Conservation (phyloP, 2,797 vertebrate species). For the Pangasius larnaudii region DNA sequence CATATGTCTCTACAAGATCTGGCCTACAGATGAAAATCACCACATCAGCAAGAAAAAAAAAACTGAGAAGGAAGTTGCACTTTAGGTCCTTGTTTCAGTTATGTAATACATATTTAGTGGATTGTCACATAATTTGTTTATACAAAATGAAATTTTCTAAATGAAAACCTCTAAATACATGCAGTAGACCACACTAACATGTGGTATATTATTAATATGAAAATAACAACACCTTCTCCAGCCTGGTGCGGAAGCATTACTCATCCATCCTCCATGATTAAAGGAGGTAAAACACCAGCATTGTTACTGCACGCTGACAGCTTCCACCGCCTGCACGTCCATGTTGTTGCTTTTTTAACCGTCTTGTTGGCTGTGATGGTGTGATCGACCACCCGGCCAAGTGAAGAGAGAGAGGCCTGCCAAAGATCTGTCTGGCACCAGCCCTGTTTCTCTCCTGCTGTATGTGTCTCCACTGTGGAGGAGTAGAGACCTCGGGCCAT, state of each 20-base stretch:
- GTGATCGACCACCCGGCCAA: conserved; percentile 67
- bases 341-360: conserved; percentile 69
- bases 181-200: neutral
- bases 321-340: conserved; percentile 62
- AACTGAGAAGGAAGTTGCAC: neutral
- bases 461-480: conserved; percentile 70
- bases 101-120: neutral
- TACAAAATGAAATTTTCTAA: neutral
- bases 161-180: neutral
- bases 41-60: neutral
- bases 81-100: neutral
- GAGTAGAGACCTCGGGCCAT: conserved; percentile 73
- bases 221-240: conserved; percentile 22
- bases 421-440: conserved; percentile 78
- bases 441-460: conserved; percentile 67
- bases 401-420: conserved; percentile 70
- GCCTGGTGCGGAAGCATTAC: conserved; percentile 31
- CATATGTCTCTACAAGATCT: conserved; percentile 62
- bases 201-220: conserved; percentile 12
- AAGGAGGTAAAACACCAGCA: conserved; percentile 39
- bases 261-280: conserved; percentile 47
- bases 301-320: conserved; percentile 60
- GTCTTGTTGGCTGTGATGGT: conserved; percentile 69
- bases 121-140: neutral
- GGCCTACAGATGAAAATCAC: conserved; percentile 65